Conservation (phyloP, 2,888 invertebrate species). For the Melieria omissa region DNA sequence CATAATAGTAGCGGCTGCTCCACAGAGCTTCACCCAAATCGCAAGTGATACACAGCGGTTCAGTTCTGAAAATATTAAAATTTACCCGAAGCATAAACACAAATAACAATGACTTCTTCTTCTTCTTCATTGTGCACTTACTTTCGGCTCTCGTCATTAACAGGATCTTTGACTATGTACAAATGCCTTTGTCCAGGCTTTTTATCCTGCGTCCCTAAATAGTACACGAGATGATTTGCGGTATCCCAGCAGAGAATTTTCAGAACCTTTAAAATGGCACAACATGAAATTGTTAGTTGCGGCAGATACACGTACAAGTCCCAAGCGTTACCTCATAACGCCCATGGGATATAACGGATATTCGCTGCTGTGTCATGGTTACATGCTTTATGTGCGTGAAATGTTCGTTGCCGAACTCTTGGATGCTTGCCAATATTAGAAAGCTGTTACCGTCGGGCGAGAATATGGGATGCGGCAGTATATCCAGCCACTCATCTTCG, state of each 20-base stretch:
- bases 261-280: conserved; percentile 60
- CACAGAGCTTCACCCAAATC: conserved; percentile 79
- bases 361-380: conserved; percentile 82
- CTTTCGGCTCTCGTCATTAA: conserved; percentile 74
- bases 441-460: conserved; percentile 87
- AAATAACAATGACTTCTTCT: no score
- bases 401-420: conserved; percentile 85
- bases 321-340: conserved; percentile 77
- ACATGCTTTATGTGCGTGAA: conserved; percentile 91
- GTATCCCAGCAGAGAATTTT: conserved; percentile 88
- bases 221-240: conserved; percentile 82
- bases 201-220: conserved; percentile 81
- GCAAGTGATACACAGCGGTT: conserved; percentile 89
- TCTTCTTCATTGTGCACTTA: conserved; percentile 53
- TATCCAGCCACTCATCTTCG: conserved; percentile 87
- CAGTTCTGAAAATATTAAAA: conserved; percentile 64
- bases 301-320: background rate
- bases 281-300: background rate
- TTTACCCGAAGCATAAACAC: background rate
- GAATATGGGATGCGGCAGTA: conserved; percentile 85
- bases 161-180: conserved; percentile 84
- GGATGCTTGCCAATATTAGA: conserved; percentile 82
- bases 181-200: conserved; percentile 88
- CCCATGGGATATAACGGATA: conserved; percentile 87
- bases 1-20: conserved; percentile 83